Percentiles rank a stretch among this genome's conserved stretches.
These are phyloP conservation scores for Ametastegia equiseti DNA, from an alignment of 2,888 invertebrate species.

Conservation along the genomic window DNA sequence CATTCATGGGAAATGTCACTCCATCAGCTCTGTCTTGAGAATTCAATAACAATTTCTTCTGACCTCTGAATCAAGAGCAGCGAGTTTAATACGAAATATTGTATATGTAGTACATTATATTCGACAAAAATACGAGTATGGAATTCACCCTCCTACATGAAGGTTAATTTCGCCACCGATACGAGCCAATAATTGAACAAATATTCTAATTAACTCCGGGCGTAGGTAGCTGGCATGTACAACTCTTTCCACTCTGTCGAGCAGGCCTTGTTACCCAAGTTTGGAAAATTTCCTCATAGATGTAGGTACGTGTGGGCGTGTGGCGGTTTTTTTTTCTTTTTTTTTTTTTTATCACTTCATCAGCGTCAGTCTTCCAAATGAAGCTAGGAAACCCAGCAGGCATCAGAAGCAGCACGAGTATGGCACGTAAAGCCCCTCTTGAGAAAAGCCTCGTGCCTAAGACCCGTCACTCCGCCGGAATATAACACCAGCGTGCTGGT, in stretches of 20 bases:
- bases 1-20: too few relatives aligned
- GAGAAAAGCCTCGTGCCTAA: slow-evolving; percentile 41
- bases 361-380: slow-evolving; percentile 43
- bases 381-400: slow-evolving; percentile 37
- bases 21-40: too few relatives aligned
- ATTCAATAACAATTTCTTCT: too few relatives aligned
- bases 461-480: slow-evolving; percentile 40
- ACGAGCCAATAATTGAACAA: neutral
- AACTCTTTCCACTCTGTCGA: neutral
- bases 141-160: too few relatives aligned
- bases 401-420: slow-evolving; percentile 35
- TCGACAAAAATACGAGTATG: too few relatives aligned
- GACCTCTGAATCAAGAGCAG: too few relatives aligned
- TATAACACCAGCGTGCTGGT: slow-evolving; percentile 35
- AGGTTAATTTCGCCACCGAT: neutral
- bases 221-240: neutral
- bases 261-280: neutral
- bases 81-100: too few relatives aligned
- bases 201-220: neutral
- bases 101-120: too few relatives aligned
- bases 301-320: neutral
- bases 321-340: neutral
- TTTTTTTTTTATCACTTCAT: slow-evolving; percentile 34
- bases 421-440: slow-evolving; percentile 44
- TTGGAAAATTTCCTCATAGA: too few relatives aligned